Base-by-base conservation (phyloP, 2,888 invertebrate genomes). In the Cryptocheilus praepositus region DNA sequence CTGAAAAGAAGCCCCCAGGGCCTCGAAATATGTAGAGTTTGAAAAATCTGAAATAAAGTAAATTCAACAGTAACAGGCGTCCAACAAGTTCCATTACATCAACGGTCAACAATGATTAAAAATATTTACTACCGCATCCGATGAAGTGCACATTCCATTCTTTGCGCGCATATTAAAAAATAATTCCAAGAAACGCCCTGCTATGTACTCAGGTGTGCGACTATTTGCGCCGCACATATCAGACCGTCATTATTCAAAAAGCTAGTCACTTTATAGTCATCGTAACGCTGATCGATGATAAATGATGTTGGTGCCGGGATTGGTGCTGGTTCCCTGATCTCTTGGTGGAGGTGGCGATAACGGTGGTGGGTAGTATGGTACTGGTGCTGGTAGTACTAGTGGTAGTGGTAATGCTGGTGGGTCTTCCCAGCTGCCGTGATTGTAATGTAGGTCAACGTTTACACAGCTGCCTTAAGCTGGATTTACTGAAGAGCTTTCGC, bases 361-460 rank as follows among this genome's bases (percentile, higher is more conserved):
- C 19, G 22, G 13, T 13, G 53, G 21, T 53, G n/a, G 21, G 7
- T 36, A 28, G n/a, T n/a, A 28, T 28, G 28, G 28, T 28, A 28
- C 7, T 28, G 28, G 28, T 28, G 18, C 22, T 28, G 61, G 46
- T 61, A 61, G 58, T 59, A 53, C 21, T 82, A 76, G 80, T 72
- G 49, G 21, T 62, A 59, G 43, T 43, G 53, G 4, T 81, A 77
- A 79, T 71, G 53, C 21, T 55, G 46, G 43, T 55, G 68, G 45
- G 67, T 70, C 73, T 69, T 67, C 18, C 49, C 63, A 69, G 74
- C 74, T 64, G 77, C 74, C 80, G 84, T 83, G 83, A 86, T 85
- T 86, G 82, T 83, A 86, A 88, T 86, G 84, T 86, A 86, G 88
- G 87, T 87, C 87, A 87, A 85, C 84, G 85, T 88, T 88, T 87